Conservation (phyloP, 2,888 invertebrate genomes). For the Trichacis sp. region DNA sequence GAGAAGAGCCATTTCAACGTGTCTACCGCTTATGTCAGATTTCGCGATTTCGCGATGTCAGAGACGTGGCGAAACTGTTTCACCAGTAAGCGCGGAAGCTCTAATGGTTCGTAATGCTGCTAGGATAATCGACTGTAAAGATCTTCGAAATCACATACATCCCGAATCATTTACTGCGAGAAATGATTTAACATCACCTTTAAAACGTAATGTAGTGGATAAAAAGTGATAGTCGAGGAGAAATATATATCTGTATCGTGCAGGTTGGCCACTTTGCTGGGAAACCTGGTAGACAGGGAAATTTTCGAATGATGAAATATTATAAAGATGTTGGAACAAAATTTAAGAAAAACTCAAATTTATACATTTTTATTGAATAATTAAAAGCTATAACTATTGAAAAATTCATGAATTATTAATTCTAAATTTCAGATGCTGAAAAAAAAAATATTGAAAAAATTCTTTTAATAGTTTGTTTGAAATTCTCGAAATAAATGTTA, state of each 20-base stretch:
- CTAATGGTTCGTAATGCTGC: slow-evolving; percentile 60
- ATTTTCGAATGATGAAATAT: too few species aligned
- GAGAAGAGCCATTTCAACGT: slow-evolving; percentile 62
- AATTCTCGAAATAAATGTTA: too few species aligned
- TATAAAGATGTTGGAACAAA: too few species aligned
- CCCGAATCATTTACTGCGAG: slow-evolving; percentile 35
- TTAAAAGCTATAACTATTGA: too few species aligned
- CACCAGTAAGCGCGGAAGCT: slow-evolving; percentile 47
- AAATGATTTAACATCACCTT: slow-evolving; percentile 30
- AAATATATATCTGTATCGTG: neutral
- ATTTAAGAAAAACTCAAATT: too few species aligned
- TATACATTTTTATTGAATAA: too few species aligned
- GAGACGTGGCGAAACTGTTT: slow-evolving; percentile 49
- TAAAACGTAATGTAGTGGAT: slow-evolving; percentile 6
- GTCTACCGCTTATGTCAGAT: slow-evolving; percentile 52
- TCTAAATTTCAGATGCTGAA: too few species aligned
- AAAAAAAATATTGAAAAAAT: too few species aligned
- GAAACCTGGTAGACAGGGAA: too few species aligned
- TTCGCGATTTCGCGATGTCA: slow-evolving; percentile 54
- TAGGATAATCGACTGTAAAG: slow-evolving; percentile 62
- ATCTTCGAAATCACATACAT: slow-evolving; percentile 49
- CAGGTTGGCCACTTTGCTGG: too few species aligned
- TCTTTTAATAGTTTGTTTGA: too few species aligned
- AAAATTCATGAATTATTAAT: too few species aligned
- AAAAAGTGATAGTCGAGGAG: slow-evolving; percentile 1